Evolutionary conservation across 2,888 invertebrate species (phyloP), one percentile per base, ranked within the genome.

Genomic region (Zeuzera pyrina): DNA sequence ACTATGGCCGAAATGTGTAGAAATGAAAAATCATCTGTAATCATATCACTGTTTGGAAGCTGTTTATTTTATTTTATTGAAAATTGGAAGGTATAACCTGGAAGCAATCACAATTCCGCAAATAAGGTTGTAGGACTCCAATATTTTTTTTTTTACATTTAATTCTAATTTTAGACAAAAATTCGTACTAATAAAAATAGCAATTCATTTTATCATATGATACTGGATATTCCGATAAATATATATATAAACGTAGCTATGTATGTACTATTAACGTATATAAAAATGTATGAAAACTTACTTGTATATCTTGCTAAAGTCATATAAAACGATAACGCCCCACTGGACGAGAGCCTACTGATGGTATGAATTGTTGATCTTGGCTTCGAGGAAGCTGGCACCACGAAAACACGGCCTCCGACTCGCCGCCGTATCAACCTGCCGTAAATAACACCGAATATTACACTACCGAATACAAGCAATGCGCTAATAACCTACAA

Each of bases 291-390:
- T n/a, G n/a, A n/a, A n/a, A n/a, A 86, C 90, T 90, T 72, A 94
- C 94, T 93, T 92, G 88, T 91, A 88, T 88, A 90, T 90, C 90
- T 92, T 92, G 90, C 93, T 93, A 93, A 94, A 94, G 93, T 94
- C 94, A 94, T 94, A 94, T 94, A 94, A 94, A 92, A 92, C 88
- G 89, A 88, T 92, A 90, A 88, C 91, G 91, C 91, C 91, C 91
- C 88, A 87, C 87, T 89, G 91, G 91, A 91, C 91, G 91, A 87
- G 83, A 83, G 83, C 84, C 70, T 73, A 63, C 76, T 68, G 76
- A 72, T 68, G 73, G 72, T 78, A 77, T 72, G 74, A 84, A 84
- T 73, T 71, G 69, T 70, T 61, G 72, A 73, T 71, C 65, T 74
- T 74, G 61, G 65, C 65, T 59, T 64, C 66, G 47, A 49, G 44